Conservation (phyloP, 2,113 vertebrate species). For the Periophthalmus modestus region DNA sequence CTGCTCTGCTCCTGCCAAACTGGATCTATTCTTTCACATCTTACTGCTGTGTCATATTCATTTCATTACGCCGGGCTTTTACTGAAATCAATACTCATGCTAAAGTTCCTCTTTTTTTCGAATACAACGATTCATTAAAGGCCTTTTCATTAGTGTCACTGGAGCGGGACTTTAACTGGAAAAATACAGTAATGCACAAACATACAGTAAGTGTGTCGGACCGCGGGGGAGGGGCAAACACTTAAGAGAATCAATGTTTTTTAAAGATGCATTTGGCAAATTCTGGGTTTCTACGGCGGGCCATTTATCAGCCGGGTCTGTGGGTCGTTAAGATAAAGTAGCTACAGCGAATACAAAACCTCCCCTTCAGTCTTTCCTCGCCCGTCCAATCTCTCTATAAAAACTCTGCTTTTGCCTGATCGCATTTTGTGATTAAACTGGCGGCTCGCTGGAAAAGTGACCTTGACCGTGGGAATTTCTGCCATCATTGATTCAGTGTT, state of each 20-base stretch:
- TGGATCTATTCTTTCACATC: slow-evolving; percentile 59
- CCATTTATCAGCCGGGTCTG: slow-evolving; percentile 18
- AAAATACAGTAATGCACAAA: slow-evolving; percentile 64
- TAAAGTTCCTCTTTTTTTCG: slow-evolving; percentile 57
- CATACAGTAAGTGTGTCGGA: slow-evolving; percentile 46
- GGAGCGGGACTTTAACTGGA: slow-evolving; percentile 57
- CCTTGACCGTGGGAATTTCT: slow-evolving; percentile 9
- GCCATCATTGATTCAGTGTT: slow-evolving; percentile 4
- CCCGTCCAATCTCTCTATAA: background rate
- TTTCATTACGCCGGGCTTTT: slow-evolving; percentile 73
- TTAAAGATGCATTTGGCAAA: slow-evolving; percentile 43
- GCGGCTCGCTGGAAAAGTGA: background rate
- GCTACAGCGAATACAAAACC: background rate
- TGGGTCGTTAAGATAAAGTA: slow-evolving; percentile 40
- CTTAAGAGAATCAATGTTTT: slow-evolving; percentile 28
- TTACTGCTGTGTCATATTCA: slow-evolving; percentile 65
- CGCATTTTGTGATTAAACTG: slow-evolving; percentile 3
- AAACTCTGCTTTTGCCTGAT: background rate
- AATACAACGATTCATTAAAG: slow-evolving; percentile 67
- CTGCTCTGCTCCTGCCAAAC: slow-evolving; percentile 49
- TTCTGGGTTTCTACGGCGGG: slow-evolving; percentile 34
- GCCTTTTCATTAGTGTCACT: slow-evolving; percentile 73
- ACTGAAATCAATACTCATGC: slow-evolving; percentile 70
- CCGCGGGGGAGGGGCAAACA: slow-evolving; percentile 17
- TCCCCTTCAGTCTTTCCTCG: background rate